These are phyloP conservation scores for Tortricodes alternella DNA, from an alignment of 2,888 invertebrate species.

Conservation along the genomic window DNA sequence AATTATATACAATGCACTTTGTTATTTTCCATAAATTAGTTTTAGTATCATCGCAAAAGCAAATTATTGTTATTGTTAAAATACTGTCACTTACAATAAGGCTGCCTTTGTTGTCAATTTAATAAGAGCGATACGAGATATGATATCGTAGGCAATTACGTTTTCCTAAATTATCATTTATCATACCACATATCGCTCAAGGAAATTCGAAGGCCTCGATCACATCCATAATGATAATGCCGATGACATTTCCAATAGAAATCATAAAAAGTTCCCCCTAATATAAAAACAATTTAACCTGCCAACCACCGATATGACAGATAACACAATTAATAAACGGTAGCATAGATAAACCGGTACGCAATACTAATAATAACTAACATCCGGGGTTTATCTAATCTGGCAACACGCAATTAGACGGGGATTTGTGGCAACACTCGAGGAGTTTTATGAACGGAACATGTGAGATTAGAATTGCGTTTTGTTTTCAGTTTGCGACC, in stretches of 20 bases:
- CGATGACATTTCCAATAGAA: neutral
- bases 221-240: too few relatives aligned
- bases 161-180: too few relatives aligned
- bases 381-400: constrained; percentile 60
- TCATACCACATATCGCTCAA: too few relatives aligned
- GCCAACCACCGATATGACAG: constrained; percentile 27
- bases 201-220: too few relatives aligned
- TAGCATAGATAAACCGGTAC: constrained; percentile 48
- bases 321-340: constrained; percentile 63
- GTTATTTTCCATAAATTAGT: too few relatives aligned
- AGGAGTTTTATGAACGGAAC: constrained; percentile 39
- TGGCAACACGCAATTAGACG: constrained; percentile 68
- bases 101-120: too few relatives aligned
- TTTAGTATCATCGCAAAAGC: too few relatives aligned
- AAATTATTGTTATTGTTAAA: neutral
- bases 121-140: too few relatives aligned
- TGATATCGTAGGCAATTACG: too few relatives aligned
- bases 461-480: neutral
- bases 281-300: constrained; percentile 14
- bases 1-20: too few relatives aligned
- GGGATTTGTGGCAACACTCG: constrained; percentile 56
- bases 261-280: neutral
- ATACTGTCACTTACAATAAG: too few relatives aligned
- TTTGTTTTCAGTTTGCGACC: neutral
- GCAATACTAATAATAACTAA: constrained; percentile 34